Base-by-base conservation (phyloP, 2,797 vertebrate species). In the Mormyrops boulengeri region DNA sequence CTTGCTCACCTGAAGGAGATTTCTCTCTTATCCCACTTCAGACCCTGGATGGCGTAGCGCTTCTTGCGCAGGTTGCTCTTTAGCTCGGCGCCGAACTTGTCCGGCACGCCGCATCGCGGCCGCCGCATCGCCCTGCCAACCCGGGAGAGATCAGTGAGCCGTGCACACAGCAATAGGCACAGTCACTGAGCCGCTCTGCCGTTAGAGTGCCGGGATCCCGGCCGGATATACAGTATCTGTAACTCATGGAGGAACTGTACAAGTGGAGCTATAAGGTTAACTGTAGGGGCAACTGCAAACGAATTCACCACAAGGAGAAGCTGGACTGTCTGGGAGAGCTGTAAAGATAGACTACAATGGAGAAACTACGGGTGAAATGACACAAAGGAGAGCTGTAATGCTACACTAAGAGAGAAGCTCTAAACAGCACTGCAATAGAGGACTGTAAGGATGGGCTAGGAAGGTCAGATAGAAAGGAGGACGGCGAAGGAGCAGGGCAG, bases 101-200 rank as follows among this genome's bases (percentile, higher is more conserved):
- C 98, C 0, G 98, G 98, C 84, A 99, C 98, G 0, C 98, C 98
- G 80, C 98, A 99, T 87, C 98, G 97, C 1, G 98, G 96, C 0
- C 93, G 94, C 82, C 90, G 93, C 98, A 99, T 99, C 90, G 97
- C 97, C 92, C 98, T 98, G 94, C 57, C 88, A 89, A 91, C 92
- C 85, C 92, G 22, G 87, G 89, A 47, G n/a, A 90, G 86, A 89
- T 86, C 5, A 5, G 85, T 82, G 19, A 52, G 19, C 44, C 69
- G 34, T 8, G 12, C 5, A 19, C 34, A 6, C 34, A 44, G 38
- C 8, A 44, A 80, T 3, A 44, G 73, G 38, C 73, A 44, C 38
- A 14, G 26, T 3, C 26, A 2, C 62, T 4, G 62, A 1, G 22
- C 62, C 9, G 8, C 26, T 30, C 62, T 34, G 62, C 62, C 62